phyloP scores from a whole-genome alignment of 2,888 invertebrate species.

The Eupithecia subfuscata region DNA sequence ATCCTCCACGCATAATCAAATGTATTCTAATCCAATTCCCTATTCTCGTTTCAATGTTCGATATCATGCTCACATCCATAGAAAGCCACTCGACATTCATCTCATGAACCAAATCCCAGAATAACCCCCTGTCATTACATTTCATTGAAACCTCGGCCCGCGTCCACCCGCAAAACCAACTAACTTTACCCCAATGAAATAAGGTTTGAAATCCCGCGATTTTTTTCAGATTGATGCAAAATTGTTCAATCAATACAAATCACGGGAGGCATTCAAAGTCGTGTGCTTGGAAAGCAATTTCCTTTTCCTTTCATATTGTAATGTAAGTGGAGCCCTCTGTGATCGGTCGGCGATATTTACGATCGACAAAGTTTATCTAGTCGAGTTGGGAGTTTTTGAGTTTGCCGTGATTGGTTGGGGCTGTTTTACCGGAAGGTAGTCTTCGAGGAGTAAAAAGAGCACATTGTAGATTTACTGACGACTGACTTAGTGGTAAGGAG shows the following conservation, averaged over 20 bases:
- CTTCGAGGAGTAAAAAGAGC: not conserved
- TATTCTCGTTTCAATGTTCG: conserved; percentile 2
- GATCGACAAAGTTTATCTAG: conserved; percentile 33
- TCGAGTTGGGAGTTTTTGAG: conserved; percentile 19
- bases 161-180: not conserved
- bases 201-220: conserved; percentile 48
- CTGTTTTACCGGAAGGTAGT: conserved; percentile 3
- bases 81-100: conserved; percentile 11
- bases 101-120: conserved; percentile 1
- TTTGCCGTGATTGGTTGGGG: conserved; percentile 14
- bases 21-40: conserved; percentile 6
- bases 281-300: conserved; percentile 80
- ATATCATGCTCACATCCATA: not conserved
- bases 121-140: conserved; percentile 52
- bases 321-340: conserved; percentile 72
- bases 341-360: conserved; percentile 57
- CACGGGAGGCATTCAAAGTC: conserved; percentile 72
- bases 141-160: conserved; percentile 51
- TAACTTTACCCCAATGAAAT: conserved; percentile 31
- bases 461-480: no score
- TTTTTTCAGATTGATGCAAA: conserved; percentile 47
- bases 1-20: not conserved
- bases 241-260: conserved; percentile 70
- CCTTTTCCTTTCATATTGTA: conserved; percentile 80
- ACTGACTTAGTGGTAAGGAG: no score